Percentiles rank a stretch among this genome's conserved stretches.
Conservation (phyloP, 2,797 vertebrate species). For the Myotis myotis region DNA sequence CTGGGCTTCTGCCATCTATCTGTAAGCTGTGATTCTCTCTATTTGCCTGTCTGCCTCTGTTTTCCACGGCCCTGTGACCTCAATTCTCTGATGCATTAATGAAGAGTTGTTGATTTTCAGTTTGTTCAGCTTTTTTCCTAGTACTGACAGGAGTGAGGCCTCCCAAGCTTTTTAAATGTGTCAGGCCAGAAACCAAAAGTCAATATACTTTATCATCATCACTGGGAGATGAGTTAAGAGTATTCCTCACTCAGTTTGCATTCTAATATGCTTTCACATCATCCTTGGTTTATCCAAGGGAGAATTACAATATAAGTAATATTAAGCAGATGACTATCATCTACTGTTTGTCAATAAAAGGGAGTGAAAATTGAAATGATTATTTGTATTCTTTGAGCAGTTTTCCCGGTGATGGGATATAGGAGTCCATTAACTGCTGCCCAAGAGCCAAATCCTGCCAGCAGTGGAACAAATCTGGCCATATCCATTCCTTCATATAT, state of each 20-base stretch:
- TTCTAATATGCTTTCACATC: constrained; percentile 2
- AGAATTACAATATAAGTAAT: constrained; percentile 30
- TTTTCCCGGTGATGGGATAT: not conserved
- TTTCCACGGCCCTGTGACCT: not conserved
- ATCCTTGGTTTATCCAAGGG: not conserved
- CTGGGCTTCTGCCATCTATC: not conserved
- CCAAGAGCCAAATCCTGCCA: not conserved
- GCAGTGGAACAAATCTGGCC: not conserved
- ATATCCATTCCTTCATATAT: not conserved
- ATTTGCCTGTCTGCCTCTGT: not conserved
- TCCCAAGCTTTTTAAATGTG: not conserved
- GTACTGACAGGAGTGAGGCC: not conserved
- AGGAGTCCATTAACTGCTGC: not conserved
- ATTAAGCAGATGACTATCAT: not conserved
- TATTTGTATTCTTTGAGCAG: not conserved
- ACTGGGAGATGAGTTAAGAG: not conserved
- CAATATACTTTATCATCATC: not conserved
- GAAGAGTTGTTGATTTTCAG: not conserved
- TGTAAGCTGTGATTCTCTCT: not conserved
- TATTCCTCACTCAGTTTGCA: not conserved
- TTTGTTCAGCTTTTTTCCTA: not conserved
- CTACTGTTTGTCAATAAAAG: not conserved
- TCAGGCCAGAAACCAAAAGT: not conserved
- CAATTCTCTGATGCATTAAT: not conserved
- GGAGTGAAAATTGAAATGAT: not conserved